Conservation (phyloP, 1,140 invertebrate species). For the Drosophila tristis region DNA sequence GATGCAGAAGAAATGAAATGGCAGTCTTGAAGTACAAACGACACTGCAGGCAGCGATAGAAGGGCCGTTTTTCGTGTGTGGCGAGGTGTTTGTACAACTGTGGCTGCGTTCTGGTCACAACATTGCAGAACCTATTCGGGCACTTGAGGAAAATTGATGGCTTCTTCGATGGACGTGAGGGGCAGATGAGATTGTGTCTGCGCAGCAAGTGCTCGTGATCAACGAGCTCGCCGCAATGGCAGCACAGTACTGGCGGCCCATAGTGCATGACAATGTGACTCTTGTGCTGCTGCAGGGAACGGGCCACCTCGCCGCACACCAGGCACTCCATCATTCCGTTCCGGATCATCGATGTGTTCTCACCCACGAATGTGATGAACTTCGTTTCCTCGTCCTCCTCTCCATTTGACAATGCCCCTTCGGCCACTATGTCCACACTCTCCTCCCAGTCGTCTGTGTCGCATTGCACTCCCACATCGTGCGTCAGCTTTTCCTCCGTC, state of each 20-base stretch:
- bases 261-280: conserved; percentile 55
- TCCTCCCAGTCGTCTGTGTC: neutral
- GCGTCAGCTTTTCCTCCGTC: too few relatives aligned
- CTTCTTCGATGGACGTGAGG: neutral
- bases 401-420: neutral
- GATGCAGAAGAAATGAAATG: conserved; percentile 38
- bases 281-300: conserved; percentile 27
- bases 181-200: conserved; percentile 41
- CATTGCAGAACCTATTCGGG: conserved; percentile 50
- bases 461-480: conserved; percentile 3
- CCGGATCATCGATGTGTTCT: conserved; percentile 45
- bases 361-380: conserved; percentile 44
- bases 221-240: conserved; percentile 43
- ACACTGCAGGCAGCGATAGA: conserved; percentile 50
- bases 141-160: conserved; percentile 40
- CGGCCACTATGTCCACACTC: neutral
- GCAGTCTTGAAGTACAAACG: conserved; percentile 24
- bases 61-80: conserved; percentile 11
- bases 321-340: conserved; percentile 67
- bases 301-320: conserved; percentile 59
- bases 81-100: conserved; percentile 44
- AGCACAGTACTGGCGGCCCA: conserved; percentile 48
- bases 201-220: conserved; percentile 15
- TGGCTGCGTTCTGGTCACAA: conserved; percentile 22
- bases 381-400: neutral